phyloP scores from a whole-genome alignment of 2,888 invertebrate genomes.

The Ectobius pallidus region DNA sequence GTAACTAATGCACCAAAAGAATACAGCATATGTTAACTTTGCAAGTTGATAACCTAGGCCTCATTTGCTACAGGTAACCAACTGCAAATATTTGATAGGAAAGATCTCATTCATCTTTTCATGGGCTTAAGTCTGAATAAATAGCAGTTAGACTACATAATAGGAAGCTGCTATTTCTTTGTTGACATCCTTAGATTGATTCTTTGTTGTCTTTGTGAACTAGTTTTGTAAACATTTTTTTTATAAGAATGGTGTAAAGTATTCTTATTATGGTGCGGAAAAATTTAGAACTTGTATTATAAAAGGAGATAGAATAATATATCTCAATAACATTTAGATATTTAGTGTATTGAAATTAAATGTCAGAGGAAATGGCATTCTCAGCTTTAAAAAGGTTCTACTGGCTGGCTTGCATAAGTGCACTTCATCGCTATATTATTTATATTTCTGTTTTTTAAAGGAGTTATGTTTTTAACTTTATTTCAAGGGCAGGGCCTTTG shows the following conservation, averaged over 20 bases:
- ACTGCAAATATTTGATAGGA: not conserved
- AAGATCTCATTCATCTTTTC: slow-evolving; percentile 16
- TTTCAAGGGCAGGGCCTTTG: too few species aligned
- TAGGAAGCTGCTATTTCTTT: not conserved
- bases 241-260: slow-evolving; percentile 1
- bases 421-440: not conserved
- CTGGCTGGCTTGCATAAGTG: slow-evolving; percentile 13
- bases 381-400: slow-evolving; percentile 18
- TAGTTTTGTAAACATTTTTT: not conserved
- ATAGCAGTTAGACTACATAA: not conserved
- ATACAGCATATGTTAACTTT: too few species aligned
- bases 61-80: too few species aligned
- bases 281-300: slow-evolving; percentile 6
- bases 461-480: too few species aligned
- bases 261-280: slow-evolving; percentile 2
- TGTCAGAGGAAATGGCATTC: slow-evolving; percentile 14
- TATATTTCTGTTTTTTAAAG: not conserved
- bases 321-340: not conserved
- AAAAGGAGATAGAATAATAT: slow-evolving; percentile 3
- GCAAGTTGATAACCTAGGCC: too few species aligned
- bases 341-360: slow-evolving; percentile 1
- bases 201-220: slow-evolving; percentile 6
- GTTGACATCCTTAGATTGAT: not conserved
- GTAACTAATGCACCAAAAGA: too few species aligned
- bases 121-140: not conserved